A percentile compares a stretch with the other conserved stretches of the same genome.
phyloP scores from a whole-genome alignment of 2,888 invertebrate genomes.

The Psylliodes chrysocephalus region DNA sequence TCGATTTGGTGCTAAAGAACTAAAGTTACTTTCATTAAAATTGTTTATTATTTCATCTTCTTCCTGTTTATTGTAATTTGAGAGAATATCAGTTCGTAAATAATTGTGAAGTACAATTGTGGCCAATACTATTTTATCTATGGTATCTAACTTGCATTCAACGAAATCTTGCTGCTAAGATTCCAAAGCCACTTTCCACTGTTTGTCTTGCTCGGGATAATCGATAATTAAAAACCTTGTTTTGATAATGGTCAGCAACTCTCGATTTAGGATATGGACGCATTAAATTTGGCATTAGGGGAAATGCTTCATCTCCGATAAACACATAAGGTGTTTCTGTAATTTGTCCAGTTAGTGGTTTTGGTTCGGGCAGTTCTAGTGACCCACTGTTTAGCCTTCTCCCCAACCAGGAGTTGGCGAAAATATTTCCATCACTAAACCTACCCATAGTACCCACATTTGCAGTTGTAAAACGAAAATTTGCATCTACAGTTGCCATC shows the following conservation, averaged over 20 bases:
- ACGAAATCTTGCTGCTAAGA: conserved; percentile 25
- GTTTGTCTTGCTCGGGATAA: no score
- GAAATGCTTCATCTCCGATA: no score
- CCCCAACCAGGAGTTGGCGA: conserved; percentile 43
- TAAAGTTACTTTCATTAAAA: conserved; percentile 19
- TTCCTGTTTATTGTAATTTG: conserved; percentile 20
- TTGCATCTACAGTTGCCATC: conserved; percentile 49
- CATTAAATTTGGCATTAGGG: no score
- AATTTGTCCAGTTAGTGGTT: conserved; percentile 24
- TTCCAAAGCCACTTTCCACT: conserved; percentile 20
- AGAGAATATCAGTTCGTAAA: conserved; percentile 15
- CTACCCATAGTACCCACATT: no score
- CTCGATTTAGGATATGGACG: no score
- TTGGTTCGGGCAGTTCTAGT: conserved; percentile 33
- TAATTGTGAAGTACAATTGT: conserved; percentile 23
- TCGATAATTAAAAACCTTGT: no score
- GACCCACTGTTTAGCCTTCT: conserved; percentile 18
- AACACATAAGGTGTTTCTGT: conserved; percentile 49
- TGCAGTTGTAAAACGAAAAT: conserved; percentile 50
- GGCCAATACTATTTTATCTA: conserved; percentile 32
- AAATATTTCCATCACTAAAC: conserved; percentile 51
- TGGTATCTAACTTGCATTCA: conserved; percentile 34
- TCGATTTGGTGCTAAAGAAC: conserved; percentile 22
- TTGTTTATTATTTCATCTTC: conserved; percentile 10
- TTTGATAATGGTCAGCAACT: no score